Evolutionary conservation across 2,113 vertebrate species (phyloP), one percentile per base, ranked within the genome.

Genomic region (Bettongia penicillata): DNA sequence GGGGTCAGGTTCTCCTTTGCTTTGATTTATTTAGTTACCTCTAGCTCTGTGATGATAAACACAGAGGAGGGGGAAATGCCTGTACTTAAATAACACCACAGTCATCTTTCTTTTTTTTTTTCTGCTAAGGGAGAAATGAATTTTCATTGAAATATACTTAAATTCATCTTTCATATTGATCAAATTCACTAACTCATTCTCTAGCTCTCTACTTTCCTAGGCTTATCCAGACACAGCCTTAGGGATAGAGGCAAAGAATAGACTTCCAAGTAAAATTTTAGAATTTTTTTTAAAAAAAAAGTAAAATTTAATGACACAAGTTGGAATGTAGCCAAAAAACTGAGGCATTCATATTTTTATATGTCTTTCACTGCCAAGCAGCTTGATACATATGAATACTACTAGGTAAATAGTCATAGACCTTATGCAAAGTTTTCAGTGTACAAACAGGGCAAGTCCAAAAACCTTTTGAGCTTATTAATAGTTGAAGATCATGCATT

Each of bases 291-390:
- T 61, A 31, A 96, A 89, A n/a, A 96, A 89, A n/a, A 97, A 48
- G 52, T 43, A 96, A 51, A 97, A 95, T 47, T 55, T 95, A 95
- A 95, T 53, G 47, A 92, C 93, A 6, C 90, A 97, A 94, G 28
- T 61, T 96, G 94, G 55, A 89, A 57, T 97, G 90, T 89, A 93
- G 96, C 84, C 93, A 96, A 95, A 53, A 3, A 95, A 47, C 53
- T 95, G 77, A 96, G 96, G 97, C 95, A 97, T 97, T 97, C 96
- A 94, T 94, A 53, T 95, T 3, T 90, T 96, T 96, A 49, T 94
- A 96, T 61, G 49, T 94, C n/a, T 96, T 95, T 37, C 95, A 23
- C 49, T 97, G 93, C 93, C 92, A 97, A 91, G 52, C 53, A 91
- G 11, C 47, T 95, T 94, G 37, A 52, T 95, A 53, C 53, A 61